Base-by-base conservation (phyloP, 2,888 invertebrate species). In the Clitarchus hookeri region DNA sequence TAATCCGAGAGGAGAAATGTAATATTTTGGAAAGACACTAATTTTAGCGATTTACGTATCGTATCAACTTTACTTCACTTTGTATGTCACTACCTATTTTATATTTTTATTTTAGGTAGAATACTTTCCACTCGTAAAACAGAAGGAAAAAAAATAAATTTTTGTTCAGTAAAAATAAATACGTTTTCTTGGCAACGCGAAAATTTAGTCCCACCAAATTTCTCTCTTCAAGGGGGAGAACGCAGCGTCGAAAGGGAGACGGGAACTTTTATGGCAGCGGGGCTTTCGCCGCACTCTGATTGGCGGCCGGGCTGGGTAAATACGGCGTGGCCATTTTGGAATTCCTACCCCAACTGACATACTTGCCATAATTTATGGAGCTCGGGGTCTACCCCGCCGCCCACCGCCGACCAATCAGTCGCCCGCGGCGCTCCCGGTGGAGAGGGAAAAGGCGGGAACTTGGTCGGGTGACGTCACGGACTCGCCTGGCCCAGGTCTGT, bases 291-390 rank as follows among this genome's bases (percentile, higher is more conserved):
- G 82, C 82, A 23, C 44, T 82, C 82, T 44, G 82, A 82, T 82
- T 82, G 82, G 82, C 44, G 19, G 36, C 27, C 44, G 44, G 82
- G 27, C 8, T 13, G 23, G 8, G 27, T 36, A 36, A 82, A 36
- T 36, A 36, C 19, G 16, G 36, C 27, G 82, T 36, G 82, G 82
- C 82, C 82, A 82, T 82, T 25, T 36, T 82, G 82, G 82, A 27
- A 27, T 82, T 23, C 82, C 4, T 36, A 82, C 27, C 82, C 82
- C 82, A 82, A 26, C 82, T 82, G 27, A 1, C 19, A 36, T 44
- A 82, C 36, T 82, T 82, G 6, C 16, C 82, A 36, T 82, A 82
- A 82, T 82, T 82, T 82, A 82, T 36, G 27, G 44, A 36, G 36
- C 82, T 23, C 4, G 12, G 44, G 8, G 44, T 16, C 26, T 11